These are phyloP conservation scores for Falco columbarius DNA, from an alignment of 2,797 vertebrate species.

Conservation along the genomic window DNA sequence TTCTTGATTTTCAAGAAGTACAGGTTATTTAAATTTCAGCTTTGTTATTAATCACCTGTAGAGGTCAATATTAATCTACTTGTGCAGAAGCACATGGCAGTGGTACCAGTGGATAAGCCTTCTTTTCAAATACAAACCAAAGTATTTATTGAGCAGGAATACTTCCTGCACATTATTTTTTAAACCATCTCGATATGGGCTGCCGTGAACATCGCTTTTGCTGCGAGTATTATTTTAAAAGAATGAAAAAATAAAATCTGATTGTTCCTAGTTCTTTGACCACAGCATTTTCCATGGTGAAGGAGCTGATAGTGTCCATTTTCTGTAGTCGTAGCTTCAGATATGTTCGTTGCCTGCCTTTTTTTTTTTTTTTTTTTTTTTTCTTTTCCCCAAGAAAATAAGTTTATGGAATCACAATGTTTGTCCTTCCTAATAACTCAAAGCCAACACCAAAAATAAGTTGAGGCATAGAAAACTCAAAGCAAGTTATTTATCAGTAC, in stretches of 20 bases:
- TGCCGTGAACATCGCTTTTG: neutral
- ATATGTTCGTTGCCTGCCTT: neutral
- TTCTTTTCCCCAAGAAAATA: neutral
- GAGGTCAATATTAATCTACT: neutral
- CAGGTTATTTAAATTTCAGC: neutral
- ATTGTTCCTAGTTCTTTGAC: neutral
- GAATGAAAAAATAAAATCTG: neutral
- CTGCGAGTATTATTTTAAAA: neutral
- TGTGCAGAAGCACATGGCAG: neutral
- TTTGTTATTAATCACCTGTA: neutral
- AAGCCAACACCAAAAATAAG: neutral
- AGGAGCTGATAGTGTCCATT: neutral
- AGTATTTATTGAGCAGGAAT: neutral
- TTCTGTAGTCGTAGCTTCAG: neutral
- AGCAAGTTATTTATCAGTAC: neutral
- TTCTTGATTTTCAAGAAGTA: neutral
- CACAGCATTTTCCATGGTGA: neutral
- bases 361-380: no score
- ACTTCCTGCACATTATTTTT: neutral
- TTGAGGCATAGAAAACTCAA: neutral
- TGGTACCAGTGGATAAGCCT: neutral
- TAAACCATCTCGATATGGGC: neutral
- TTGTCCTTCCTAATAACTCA: neutral
- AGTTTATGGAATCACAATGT: neutral
- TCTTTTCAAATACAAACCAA: neutral